Conservation (phyloP, 2,888 invertebrate species). For the Ellobium chinense region DNA sequence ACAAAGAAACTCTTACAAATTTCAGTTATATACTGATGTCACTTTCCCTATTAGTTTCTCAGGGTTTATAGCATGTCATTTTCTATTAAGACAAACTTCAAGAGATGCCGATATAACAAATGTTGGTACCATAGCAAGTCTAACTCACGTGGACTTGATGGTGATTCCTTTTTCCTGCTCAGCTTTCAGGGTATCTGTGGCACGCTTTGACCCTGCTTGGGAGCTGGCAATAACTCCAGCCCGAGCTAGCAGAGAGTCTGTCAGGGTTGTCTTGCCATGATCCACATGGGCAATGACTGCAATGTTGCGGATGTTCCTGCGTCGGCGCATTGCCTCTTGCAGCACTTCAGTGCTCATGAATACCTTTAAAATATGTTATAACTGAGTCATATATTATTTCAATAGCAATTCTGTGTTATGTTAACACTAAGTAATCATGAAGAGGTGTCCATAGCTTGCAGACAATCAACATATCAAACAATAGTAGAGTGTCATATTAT, state of each 20-base stretch:
- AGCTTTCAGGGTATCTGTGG: slow-evolving; percentile 99
- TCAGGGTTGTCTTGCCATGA: slow-evolving; percentile 99
- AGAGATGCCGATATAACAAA: not conserved
- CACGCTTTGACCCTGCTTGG: slow-evolving; percentile 98
- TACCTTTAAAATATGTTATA: slow-evolving; percentile 88
- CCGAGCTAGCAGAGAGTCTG: slow-evolving; percentile 99
- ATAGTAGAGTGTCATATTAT: no score
- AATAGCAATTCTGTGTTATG: no score
- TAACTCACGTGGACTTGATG: slow-evolving; percentile 98
- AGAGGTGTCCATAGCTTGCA: no score
- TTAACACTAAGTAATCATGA: no score
- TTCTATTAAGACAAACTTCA: not conserved
- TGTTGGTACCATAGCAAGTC: no score
- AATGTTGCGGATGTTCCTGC: slow-evolving; percentile 99
- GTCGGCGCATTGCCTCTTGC: slow-evolving; percentile 99
- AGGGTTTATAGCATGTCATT: not conserved
- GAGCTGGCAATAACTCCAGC: slow-evolving; percentile 99
- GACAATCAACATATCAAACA: no score
- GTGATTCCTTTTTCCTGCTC: slow-evolving; percentile 99
- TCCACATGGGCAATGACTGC: slow-evolving; percentile 99
- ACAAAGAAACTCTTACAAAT: no score
- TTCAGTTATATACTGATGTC: no score
- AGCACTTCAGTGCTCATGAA: slow-evolving; percentile 99
- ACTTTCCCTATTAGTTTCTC: no score
- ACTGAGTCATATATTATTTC: no score